phyloP scores from a whole-genome alignment of 2,113 vertebrate species.

The Rafetus swinhoei region DNA sequence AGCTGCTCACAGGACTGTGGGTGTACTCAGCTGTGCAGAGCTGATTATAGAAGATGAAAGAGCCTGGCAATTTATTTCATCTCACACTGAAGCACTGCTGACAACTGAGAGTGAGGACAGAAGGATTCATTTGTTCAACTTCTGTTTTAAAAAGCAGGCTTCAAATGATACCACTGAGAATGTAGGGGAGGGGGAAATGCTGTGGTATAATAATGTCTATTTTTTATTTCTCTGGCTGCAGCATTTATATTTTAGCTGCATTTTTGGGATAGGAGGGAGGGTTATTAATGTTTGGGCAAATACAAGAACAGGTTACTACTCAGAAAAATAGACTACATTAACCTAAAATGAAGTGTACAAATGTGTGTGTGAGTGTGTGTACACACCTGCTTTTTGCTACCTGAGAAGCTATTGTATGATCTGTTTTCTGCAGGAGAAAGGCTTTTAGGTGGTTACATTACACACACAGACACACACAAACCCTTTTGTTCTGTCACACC shows the following conservation, averaged over 20 bases:
- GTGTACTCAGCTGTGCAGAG: slow-evolving; percentile 81
- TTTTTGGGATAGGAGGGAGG: not conserved
- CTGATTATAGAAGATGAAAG: slow-evolving; percentile 86
- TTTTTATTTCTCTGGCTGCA: slow-evolving; percentile 47
- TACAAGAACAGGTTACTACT: not conserved
- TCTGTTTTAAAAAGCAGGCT: slow-evolving; percentile 81
- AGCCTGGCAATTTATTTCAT: slow-evolving; percentile 81
- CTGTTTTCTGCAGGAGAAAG: slow-evolving; percentile 42
- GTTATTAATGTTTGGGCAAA: not conserved
- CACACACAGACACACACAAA: not conserved
- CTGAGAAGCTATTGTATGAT: slow-evolving; percentile 7
- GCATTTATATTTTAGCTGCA: slow-evolving; percentile 58
- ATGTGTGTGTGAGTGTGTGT: not conserved
- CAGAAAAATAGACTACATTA: not conserved
- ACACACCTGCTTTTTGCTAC: not conserved
- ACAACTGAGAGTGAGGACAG: slow-evolving; percentile 82
- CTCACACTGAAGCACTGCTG: slow-evolving; percentile 80
- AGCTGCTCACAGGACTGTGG: slow-evolving; percentile 57
- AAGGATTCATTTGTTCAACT: slow-evolving; percentile 85
- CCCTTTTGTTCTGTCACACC: not conserved
- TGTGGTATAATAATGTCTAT: slow-evolving; percentile 58
- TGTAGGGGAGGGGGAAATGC: slow-evolving; percentile 41
- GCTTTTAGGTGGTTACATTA: not conserved
- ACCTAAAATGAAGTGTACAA: not conserved
- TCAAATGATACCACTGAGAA: slow-evolving; percentile 78